Evolutionary conservation across 2,113 vertebrate genomes (phyloP), one percentile per base, ranked within the genome.

Genomic region (Pelmatolapia mariae): DNA sequence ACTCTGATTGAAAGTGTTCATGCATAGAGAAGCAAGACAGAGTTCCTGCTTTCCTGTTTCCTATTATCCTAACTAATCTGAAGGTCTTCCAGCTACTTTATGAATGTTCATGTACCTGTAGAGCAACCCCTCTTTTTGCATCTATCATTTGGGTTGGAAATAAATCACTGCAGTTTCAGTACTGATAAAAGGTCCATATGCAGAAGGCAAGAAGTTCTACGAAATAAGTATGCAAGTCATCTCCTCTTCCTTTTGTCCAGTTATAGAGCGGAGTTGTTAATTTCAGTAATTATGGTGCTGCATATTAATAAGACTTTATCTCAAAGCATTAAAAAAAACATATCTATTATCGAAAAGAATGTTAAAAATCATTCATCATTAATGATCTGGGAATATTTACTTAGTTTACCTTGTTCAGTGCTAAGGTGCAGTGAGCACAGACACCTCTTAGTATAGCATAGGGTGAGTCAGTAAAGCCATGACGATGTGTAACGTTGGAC

Each of bases 1-100:
- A 94, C 57, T 38, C 38, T 90, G 90, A 95, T 91, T 92, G 92
- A 88, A 94, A 57, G 80, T 85, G 11, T 50, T 92, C 89, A 88
- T 93, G 87, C 87, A 91, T 90, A 86, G 7, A 61, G 26, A n/a
- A 87, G 68, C 81, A 86, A 66, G 56, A 83, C 86, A 61, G 76
- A 89, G 86, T 86, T 91, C 79, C 82, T 84, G 4, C 86, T 61
- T 86, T 88, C 45, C 73, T 78, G 24, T 52, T 52, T 89, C 2
- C 73, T 33, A 19, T 52, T 52, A 78, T 78, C 45, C 26, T 31
- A 78, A 52, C 29, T 50, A 31, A 78, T 78, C 73, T 78, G 73
- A 78, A 78, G 18, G 19, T 52, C 1, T 52, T 52, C 45, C 40
- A 19, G 73, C 45, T 8, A n/a, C 45, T 50, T 31, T 13, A 78